Conservation (phyloP, 2,888 invertebrate species). For the Tipula confusa region DNA sequence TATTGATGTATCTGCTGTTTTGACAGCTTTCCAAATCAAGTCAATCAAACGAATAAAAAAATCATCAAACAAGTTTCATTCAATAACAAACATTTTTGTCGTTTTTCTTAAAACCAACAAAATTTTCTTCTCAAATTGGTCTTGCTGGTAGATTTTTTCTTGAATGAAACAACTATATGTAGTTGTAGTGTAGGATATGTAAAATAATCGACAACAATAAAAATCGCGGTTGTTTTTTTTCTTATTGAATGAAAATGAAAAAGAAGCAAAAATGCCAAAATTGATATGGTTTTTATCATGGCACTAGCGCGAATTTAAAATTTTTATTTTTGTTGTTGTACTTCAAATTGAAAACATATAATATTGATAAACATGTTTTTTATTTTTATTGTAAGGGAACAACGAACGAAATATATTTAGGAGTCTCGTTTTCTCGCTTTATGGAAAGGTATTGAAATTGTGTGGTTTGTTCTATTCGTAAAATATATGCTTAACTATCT, state of each 20-base stretch:
- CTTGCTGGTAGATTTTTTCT: neutral
- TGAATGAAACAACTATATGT: neutral
- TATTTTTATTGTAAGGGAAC: neutral
- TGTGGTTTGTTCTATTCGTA: neutral
- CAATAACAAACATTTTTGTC: neutral
- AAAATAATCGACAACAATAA: neutral
- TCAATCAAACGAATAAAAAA: neutral
- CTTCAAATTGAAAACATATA: neutral
- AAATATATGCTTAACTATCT: neutral
- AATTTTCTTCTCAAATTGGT: neutral
- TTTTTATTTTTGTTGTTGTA: no score
- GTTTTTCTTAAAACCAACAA: neutral
- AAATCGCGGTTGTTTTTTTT: neutral
- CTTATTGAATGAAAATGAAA: constrained; percentile 10
- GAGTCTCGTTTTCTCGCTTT: neutral
- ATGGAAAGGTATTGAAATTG: neutral
- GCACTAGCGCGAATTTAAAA: neutral
- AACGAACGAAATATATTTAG: neutral
- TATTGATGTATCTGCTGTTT: neutral
- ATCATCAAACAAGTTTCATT: neutral
- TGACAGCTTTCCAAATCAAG: neutral
- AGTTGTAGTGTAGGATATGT: no score
- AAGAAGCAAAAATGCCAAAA: neutral
- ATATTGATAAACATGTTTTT: neutral
- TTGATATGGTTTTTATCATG: neutral